Conservation (phyloP, 2,888 invertebrate species). For the Hypomecis atomaria region DNA sequence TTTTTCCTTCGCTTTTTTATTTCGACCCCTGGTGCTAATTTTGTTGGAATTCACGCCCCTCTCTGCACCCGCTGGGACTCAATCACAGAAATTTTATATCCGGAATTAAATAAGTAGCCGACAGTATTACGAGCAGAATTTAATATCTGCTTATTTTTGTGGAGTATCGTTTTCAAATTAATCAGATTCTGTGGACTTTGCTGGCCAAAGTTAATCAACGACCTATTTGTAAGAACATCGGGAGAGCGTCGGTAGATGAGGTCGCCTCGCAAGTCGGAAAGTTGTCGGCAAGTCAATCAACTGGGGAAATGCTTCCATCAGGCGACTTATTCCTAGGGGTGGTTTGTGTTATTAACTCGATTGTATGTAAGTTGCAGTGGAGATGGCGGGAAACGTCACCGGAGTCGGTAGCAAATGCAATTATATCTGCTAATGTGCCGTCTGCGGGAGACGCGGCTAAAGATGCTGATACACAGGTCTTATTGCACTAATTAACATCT, state of each 20-base stretch:
- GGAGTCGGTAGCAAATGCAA: slow-evolving; percentile 81
- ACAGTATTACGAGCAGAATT: slow-evolving; percentile 79
- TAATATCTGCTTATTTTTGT: slow-evolving; percentile 80
- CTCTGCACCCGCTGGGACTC: slow-evolving; percentile 82
- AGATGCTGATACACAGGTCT: slow-evolving; percentile 7
- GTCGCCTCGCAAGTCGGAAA: slow-evolving; percentile 32
- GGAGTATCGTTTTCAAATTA: slow-evolving; percentile 58
- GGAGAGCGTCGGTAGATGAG: slow-evolving; percentile 24
- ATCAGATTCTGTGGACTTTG: slow-evolving; percentile 33
- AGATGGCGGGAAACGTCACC: slow-evolving; percentile 76
- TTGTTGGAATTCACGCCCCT: slow-evolving; percentile 86
- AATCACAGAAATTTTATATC: slow-evolving; percentile 86
- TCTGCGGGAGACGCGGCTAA: slow-evolving; percentile 66
- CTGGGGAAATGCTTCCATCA: slow-evolving; percentile 77
- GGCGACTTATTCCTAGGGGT: slow-evolving; percentile 76
- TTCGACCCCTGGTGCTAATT: slow-evolving; percentile 86
- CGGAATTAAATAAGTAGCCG: slow-evolving; percentile 85
- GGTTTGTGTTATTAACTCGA: slow-evolving; percentile 80
- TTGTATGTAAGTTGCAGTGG: slow-evolving; percentile 79
- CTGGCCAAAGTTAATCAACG: slow-evolving; percentile 28
- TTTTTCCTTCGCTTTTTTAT: slow-evolving; percentile 85
- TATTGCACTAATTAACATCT: neutral
- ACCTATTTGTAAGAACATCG: slow-evolving; percentile 25
- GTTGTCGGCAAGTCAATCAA: slow-evolving; percentile 61
- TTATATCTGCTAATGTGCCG: slow-evolving; percentile 81